Percentiles rank a stretch among this genome's conserved stretches.
Evolutionary conservation across 2,797 vertebrate species (phyloP).

Genomic region (Pipistrellus nathusii): DNA sequence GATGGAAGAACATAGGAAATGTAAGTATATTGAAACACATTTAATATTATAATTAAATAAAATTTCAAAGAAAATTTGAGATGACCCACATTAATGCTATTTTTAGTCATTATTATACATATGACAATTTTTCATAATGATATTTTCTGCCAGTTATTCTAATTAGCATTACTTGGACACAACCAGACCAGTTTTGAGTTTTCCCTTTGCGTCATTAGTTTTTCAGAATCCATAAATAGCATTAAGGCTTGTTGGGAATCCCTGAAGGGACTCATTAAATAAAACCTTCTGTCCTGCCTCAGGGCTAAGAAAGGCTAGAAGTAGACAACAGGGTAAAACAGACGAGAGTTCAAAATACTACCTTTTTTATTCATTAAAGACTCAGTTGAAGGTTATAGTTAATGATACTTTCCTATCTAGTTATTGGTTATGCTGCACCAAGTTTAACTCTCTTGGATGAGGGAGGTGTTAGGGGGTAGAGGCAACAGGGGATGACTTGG

Average conservation of each 20-base stretch:
- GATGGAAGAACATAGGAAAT: not conserved
- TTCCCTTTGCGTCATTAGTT: constrained; percentile 38
- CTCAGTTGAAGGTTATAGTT: not conserved
- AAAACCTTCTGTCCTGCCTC: not conserved
- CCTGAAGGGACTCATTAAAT: not conserved
- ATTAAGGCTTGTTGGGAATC: not conserved
- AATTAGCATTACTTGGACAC: constrained; percentile 24
- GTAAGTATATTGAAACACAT: not conserved
- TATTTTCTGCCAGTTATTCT: constrained; percentile 21
- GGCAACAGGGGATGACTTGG: not conserved
- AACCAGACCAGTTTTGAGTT: constrained; percentile 17
- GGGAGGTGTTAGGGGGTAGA: not conserved
- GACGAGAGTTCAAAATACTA: not conserved
- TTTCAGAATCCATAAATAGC: constrained; percentile 6
- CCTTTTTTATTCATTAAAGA: not conserved
- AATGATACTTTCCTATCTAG: not conserved
- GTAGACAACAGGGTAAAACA: not conserved
- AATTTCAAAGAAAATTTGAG: constrained; percentile 24
- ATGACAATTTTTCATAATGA: not conserved
- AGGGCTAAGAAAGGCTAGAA: not conserved
- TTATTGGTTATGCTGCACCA: not conserved
- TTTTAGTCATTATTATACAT: constrained; percentile 1
- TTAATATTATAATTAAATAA: constrained; percentile 3
- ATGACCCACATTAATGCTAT: not conserved
- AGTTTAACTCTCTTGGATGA: not conserved